A percentile compares a stretch with the other conserved stretches of the same genome.
Conservation (phyloP, 2,797 vertebrate species). For the Arremon brunneinucha region DNA sequence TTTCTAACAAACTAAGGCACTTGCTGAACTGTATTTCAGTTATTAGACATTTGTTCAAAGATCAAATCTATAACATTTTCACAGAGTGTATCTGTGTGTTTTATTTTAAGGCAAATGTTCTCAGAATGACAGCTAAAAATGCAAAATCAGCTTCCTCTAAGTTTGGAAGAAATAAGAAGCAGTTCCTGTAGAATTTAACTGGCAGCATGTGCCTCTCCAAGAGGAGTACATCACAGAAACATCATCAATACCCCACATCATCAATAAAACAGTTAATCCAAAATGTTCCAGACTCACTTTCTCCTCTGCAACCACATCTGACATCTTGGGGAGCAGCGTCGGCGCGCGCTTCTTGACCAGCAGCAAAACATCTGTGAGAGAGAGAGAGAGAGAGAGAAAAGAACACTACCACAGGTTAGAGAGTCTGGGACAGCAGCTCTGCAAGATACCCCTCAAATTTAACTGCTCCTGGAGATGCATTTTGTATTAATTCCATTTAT, state of each 20-base stretch:
- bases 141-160: not conserved
- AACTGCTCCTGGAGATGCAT: not conserved
- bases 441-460: rapidly evolving
- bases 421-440: not conserved
- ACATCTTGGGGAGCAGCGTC: conserved; percentile 85
- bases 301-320: conserved; percentile 89
- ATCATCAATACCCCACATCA: not conserved
- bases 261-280: not conserved
- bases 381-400: not conserved
- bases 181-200: not conserved
- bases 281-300: conserved; percentile 76
- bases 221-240: not conserved
- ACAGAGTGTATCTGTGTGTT: not conserved
- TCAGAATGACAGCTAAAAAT: not conserved
- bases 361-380: conserved; percentile 84
- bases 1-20: not conserved
- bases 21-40: not conserved
- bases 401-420: not conserved
- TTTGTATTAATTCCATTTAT: not conserved
- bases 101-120: not conserved
- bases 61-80: not conserved
- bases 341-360: conserved; percentile 91
- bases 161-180: not conserved
- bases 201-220: not conserved
- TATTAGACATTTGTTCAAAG: not conserved